Conservation (phyloP, 1,140 invertebrate species). For the Lepidurus couesii region DNA sequence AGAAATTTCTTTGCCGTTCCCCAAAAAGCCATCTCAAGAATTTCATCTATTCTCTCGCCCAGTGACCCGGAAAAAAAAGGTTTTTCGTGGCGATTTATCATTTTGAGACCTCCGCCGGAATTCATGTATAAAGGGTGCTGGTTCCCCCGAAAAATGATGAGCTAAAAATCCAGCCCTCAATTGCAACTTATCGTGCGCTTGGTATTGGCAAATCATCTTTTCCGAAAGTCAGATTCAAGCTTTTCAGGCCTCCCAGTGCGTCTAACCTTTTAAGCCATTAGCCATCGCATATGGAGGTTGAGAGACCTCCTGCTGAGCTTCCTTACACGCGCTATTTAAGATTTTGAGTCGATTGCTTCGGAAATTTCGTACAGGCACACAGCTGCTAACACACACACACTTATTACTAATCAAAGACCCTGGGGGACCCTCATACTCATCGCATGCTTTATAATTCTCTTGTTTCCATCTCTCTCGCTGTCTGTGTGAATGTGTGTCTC, state of each 20-base stretch:
- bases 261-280: neutral
- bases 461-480: neutral
- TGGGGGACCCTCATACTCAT: constrained; percentile 18
- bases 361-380: neutral
- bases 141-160: neutral
- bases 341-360: neutral
- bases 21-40: neutral
- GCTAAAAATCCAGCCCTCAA: neutral
- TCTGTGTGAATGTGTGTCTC: neutral
- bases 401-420: constrained; percentile 22
- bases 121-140: neutral
- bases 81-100: neutral
- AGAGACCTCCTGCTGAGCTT: neutral
- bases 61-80: neutral
- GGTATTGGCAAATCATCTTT: neutral
- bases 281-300: constrained; percentile 16
- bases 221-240: neutral
- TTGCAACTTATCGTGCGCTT: neutral
- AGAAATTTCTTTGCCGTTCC: neutral
- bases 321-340: constrained; percentile 8
- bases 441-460: neutral
- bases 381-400: constrained; percentile 5
- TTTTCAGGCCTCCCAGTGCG: neutral
- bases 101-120: neutral
- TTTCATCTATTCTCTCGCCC: constrained; percentile 14